Base-by-base conservation (phyloP, 53 echinoderm and acorn worm species). In the Paracentrotus lividus region DNA sequence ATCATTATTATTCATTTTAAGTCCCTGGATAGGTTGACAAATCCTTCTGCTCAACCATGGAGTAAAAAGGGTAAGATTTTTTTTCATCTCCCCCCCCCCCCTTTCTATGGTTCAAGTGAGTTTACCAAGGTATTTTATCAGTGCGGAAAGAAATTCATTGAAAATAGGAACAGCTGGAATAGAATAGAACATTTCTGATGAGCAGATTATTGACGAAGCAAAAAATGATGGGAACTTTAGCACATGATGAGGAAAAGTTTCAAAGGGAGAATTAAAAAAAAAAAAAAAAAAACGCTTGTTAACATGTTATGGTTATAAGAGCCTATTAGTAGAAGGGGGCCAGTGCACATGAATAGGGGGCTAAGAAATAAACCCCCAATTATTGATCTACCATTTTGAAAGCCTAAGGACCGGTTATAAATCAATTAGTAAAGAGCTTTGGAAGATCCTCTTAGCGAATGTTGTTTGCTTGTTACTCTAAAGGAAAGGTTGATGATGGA, bases 391-490 rank as follows among this genome's bases (percentile, higher is more conserved):
- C 15, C 69, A 69, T 69, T 69, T 38, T 26, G 31, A 69, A 38
- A 36, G 69, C 69, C 38, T 36, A 38, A 36, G 31, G 38, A 36
- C 69, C 20, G 38, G 38, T 16, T 69, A 16, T 38, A 69, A 69
- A 69, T 69, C 38, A 69, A 69, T 69, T 69, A 69, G 69, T 69
- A 38, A 69, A 38, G 26, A 16, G 2, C 69, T 69, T 38, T 69
- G 69, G 34, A 31, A 69, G 69, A 69, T 36, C 69, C 69, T 69
- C 69, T 69, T 69, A 36, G 34, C 18, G 38, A 9, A 69, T 69
- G 69, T 34, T 69, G 69, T 69, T 69, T 69, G 9, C 36, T 36
- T 69, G 33, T 69, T 69, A 69, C 34, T 69, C 69, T 69, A 36
- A 0, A 69, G 34, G 38, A 69, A 31, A 15, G 3, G 36, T 18